Percentiles rank a stretch among this genome's conserved stretches.
Evolutionary conservation across 1,140 invertebrate species (phyloP).

Genomic region (Ips nitidus): DNA sequence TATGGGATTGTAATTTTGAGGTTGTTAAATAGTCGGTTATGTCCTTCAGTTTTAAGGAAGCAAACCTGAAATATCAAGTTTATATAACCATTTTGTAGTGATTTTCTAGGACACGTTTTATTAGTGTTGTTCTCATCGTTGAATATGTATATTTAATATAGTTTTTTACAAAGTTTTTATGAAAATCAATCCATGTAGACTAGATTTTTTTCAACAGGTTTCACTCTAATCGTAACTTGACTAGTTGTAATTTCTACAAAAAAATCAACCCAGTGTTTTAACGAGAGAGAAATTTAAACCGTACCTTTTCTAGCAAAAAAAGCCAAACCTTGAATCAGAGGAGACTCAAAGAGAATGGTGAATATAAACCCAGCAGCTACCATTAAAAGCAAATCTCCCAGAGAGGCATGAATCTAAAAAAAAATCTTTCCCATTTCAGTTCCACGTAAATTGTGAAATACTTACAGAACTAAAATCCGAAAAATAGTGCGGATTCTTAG

Average conservation of each 20-base stretch:
- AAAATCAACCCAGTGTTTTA: not conserved
- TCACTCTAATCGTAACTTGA: too few species aligned
- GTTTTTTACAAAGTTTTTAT: too few species aligned
- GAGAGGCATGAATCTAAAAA: slow-evolving; percentile 36
- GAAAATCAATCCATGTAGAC: too few species aligned
- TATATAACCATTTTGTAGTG: too few species aligned
- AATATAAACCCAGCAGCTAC: slow-evolving; percentile 37
- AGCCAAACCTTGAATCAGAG: slow-evolving; percentile 24
- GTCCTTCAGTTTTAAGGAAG: too few species aligned
- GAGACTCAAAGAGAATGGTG: slow-evolving; percentile 36
- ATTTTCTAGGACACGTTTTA: too few species aligned
- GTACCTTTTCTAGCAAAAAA: slow-evolving; percentile 17
- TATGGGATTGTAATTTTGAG: too few species aligned
- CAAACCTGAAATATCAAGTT: too few species aligned
- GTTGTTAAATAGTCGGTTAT: too few species aligned
- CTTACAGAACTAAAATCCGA: slow-evolving; percentile 41
- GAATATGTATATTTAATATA: too few species aligned
- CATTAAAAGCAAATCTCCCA: slow-evolving; percentile 38
- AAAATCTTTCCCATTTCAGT: not conserved
- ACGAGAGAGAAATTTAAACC: not conserved
- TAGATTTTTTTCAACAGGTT: too few species aligned
- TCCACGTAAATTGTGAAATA: not conserved
- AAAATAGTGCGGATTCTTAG: slow-evolving; percentile 41
- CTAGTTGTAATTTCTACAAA: not conserved
- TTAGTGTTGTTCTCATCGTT: too few species aligned